Conservation (phyloP, 2,797 vertebrate species). For the Novumbra hubbsi region DNA sequence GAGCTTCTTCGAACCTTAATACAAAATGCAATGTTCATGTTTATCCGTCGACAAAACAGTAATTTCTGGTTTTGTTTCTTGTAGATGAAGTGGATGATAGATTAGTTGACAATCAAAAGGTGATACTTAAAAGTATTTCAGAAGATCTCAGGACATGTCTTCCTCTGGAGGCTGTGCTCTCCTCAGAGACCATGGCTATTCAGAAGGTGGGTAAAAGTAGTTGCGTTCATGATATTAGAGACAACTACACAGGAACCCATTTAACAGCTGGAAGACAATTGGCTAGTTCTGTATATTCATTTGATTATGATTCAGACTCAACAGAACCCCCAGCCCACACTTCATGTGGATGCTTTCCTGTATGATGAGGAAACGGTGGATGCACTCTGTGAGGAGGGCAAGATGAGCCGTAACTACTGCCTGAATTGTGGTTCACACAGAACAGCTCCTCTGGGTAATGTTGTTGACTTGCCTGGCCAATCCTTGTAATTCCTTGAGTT, state of each 20-base stretch:
- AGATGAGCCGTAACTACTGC: conserved; percentile 89
- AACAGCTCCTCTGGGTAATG: conserved; percentile 82
- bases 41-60: not conserved
- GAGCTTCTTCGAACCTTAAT: not conserved
- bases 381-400: conserved; percentile 83
- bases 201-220: conserved; percentile 68
- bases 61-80: not conserved
- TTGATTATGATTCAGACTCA: conserved; percentile 71
- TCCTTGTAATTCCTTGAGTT: not conserved
- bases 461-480: not conserved
- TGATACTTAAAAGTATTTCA: conserved; percentile 76
- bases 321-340: conserved; percentile 73
- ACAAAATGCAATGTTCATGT: not conserved
- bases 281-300: not conserved
- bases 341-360: conserved; percentile 89
- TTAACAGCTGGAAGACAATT: not conserved
- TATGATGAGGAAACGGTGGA: conserved; percentile 89
- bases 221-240: conserved; percentile 6
- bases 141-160: conserved; percentile 80
- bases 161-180: conserved; percentile 78
- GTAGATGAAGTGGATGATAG: conserved; percentile 67
- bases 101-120: conserved; percentile 63
- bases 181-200: conserved; percentile 74
- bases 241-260: conserved; percentile 19
- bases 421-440: conserved; percentile 81